Percentiles rank a stretch among this genome's conserved stretches.
Evolutionary conservation across 2,797 vertebrate genomes (phyloP).

Genomic region (Cephalopachus bancanus): DNA sequence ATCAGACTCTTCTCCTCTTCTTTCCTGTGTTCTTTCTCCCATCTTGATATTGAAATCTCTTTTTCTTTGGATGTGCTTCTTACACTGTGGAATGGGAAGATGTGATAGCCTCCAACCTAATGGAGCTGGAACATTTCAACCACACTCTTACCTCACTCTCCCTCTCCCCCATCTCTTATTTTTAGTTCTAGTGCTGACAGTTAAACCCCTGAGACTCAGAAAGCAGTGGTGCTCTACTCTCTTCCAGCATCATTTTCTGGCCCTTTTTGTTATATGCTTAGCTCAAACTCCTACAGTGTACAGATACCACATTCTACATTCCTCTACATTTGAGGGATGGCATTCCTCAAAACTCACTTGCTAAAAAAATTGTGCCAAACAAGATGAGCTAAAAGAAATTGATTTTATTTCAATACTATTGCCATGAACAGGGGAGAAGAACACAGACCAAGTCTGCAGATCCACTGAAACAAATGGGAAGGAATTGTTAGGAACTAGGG

Average conservation of each 20-base stretch:
- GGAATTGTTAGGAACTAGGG: not conserved
- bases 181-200: not conserved
- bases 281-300: no score
- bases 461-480: not conserved
- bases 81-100: not conserved
- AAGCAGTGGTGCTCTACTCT: not conserved
- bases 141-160: not conserved
- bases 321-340: not conserved
- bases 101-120: not conserved
- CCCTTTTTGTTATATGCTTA: not conserved
- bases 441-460: not conserved
- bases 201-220: not conserved
- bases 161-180: no score
- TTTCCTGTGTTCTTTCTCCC: not conserved
- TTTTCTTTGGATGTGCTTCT: not conserved
- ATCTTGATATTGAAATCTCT: not conserved
- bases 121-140: not conserved
- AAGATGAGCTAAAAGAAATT: not conserved
- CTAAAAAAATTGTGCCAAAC: not conserved
- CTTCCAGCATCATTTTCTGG: not conserved
- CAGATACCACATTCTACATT: not conserved
- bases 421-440: not conserved
- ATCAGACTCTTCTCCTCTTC: not conserved
- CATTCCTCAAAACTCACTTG: not conserved
- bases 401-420: not conserved